Base-by-base conservation (phyloP, 1,140 invertebrate species). In the Solenopsis fugax region DNA sequence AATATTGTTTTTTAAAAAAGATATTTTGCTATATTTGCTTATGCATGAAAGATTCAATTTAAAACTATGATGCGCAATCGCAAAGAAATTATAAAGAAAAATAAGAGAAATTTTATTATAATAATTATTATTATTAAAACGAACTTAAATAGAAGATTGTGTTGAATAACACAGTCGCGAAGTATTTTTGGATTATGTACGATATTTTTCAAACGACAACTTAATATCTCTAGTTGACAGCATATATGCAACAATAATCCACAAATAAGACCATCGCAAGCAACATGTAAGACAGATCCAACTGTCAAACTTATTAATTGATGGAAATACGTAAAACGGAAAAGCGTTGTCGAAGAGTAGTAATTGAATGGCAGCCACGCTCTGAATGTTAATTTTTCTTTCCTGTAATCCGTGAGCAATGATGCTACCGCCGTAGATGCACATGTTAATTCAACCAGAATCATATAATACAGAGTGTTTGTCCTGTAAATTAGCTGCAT, bases 111-210 rank as follows among this genome's bases (percentile, higher is more conserved):
- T 75, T 48, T 56, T 13, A 54, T 75, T 34, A 41, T 41, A 41
- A 75, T 13, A 58, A 58, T 75, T 34, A 62, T 9, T 34, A 62
- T 9, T 24, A 62, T 60, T n/a, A 13, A 41, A 64, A 64, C 56
- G 21, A 77, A 92, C 92, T 86, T 50, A 89, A 77, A 90, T 65
- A 93, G 91, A 1, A 50, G 41, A 0, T 89, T 50, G 54, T 93
- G 92, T 69, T 93, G 88, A 45, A 48, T 13, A 13, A 91, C 71
- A 37, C 89, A 88, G 6, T 85, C 5, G 18, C 34, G 85, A 71
- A 13, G 21, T 18, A 9, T 56, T 62, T 24, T 16, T 34, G 78
- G 41, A 48, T 75, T 56, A 3, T 10, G 54, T 41, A 12, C 29
- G 7, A 88, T 86, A 2, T 48, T 34, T 9, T 16, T 88, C 21